These are phyloP conservation scores for Saturnia pavonia DNA, from an alignment of 2,888 invertebrate species.

Conservation along the genomic window DNA sequence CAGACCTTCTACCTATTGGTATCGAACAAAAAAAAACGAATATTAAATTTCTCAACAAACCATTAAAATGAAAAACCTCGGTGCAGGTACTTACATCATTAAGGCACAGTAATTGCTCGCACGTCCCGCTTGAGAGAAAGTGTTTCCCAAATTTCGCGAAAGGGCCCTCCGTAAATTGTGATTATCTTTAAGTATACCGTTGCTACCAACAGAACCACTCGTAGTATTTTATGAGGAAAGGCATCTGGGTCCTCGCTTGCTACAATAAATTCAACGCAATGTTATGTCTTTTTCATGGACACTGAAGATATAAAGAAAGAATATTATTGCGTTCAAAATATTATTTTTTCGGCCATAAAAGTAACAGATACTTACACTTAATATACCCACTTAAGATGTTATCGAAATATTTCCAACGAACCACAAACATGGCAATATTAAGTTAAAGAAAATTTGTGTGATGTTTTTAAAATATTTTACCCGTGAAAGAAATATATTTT, in stretches of 20 bases:
- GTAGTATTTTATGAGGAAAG: conserved; percentile 78
- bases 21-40: no score
- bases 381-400: conserved; percentile 37
- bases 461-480: not conserved
- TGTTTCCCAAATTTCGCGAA: conserved; percentile 61
- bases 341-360: conserved; percentile 54
- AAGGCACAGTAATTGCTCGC: conserved; percentile 65
- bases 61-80: conserved; percentile 47
- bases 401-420: conserved; percentile 25
- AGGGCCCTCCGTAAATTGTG: conserved; percentile 76
- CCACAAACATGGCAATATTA: conserved; percentile 1
- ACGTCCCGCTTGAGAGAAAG: conserved; percentile 61
- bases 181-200: conserved; percentile 78
- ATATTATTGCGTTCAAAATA: conserved; percentile 69
- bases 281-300: conserved; percentile 80
- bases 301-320: conserved; percentile 65
- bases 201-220: conserved; percentile 73
- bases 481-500: not conserved
- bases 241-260: conserved; percentile 76
- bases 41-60: conserved; percentile 48
- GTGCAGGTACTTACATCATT: conserved; percentile 58
- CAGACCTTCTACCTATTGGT: no score
- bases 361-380: conserved; percentile 41
- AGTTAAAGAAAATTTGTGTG: not conserved
- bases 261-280: conserved; percentile 78